Evolutionary conservation across 35 echinoderm and acorn worm genomes (phyloP).

Genomic region (Anneissia japonica): DNA sequence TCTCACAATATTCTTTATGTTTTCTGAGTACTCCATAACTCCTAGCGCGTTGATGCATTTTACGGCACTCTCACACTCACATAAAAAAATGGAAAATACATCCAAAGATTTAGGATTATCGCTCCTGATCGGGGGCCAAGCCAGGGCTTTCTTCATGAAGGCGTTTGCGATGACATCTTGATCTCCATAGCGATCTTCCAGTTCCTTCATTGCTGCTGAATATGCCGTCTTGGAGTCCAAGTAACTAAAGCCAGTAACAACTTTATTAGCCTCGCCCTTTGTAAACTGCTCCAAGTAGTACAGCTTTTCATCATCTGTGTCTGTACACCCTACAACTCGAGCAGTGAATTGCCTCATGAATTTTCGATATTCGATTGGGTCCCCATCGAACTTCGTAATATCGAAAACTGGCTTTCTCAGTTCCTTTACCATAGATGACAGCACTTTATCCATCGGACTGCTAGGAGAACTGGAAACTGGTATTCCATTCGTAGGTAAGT

Average conservation of each 20-base stretch:
- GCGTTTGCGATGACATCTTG: not conserved
- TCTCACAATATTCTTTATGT: not conserved
- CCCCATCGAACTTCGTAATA: no score
- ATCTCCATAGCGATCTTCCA: not conserved
- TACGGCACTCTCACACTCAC: constrained; percentile 14
- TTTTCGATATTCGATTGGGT: not conserved
- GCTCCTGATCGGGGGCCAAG: not conserved
- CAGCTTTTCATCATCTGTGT: not conserved
- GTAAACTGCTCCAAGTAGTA: not conserved
- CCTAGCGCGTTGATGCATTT: not conserved
- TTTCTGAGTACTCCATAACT: constrained; percentile 8
- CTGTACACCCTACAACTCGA: not conserved
- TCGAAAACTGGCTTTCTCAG: no score
- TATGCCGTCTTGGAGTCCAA: not conserved
- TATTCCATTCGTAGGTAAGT: no score
- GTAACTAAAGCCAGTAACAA: not conserved
- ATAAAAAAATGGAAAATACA: not conserved
- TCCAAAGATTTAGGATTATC: constrained; percentile 13
- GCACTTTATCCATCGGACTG: no score
- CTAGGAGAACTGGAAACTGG: no score
- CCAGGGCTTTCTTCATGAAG: not conserved
- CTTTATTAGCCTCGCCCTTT: not conserved
- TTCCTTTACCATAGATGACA: no score
- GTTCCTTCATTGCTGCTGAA: not conserved
- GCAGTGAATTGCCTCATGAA: not conserved